Base-by-base conservation (phyloP, 1,140 invertebrate genomes). In the Anastrepha obliqua region DNA sequence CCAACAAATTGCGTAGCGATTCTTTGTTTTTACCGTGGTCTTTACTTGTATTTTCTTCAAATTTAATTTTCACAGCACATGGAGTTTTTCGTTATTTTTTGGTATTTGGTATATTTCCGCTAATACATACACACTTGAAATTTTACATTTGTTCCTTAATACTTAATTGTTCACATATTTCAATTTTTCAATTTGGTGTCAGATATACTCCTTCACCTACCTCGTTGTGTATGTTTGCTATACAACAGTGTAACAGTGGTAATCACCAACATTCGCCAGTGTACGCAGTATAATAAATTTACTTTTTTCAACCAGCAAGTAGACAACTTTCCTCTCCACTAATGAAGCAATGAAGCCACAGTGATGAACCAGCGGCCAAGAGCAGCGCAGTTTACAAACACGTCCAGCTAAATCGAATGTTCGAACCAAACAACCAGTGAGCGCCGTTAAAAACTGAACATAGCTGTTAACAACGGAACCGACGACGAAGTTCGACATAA, bases 391-490 rank as follows among this genome's bases (percentile, higher is more conserved):
- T 78, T 85, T 29, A 85, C 74, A 78, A 64, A 39, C 58, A 85
- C 87, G 87, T 87, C 74, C 87, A 87, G 11, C 55, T 65, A 55
- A 85, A 88, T 86, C 81, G 81, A 86, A 65, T 55, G 87, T 88
- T 86, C 87, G 87, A 88, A 85, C 62, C 87, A 88, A 88, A 88
- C 87, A 65, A 88, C 64, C 70, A 47, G 39, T 59, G 51, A 88
- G 20, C 62, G 9, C 17, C 81, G 29, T 44, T 42, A 88, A 88
- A 88, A 59, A 88, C 78, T 85, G 9, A 85, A 88, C 15, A 44
- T n/a, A 70, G 85, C 78, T 44, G 51, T 58, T 7, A 70, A 17
- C 74, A 51, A 55, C 15, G 60, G n/a, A 62, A 3, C 29, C 1
- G 44, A n/a, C 13, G 9, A 47, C 47, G 70, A 17, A n/a, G 70